Percentiles rank a stretch among this genome's conserved stretches.
These are phyloP conservation scores for Drosophila sproati DNA, from an alignment of 1,140 invertebrate genomes.

Conservation along the genomic window DNA sequence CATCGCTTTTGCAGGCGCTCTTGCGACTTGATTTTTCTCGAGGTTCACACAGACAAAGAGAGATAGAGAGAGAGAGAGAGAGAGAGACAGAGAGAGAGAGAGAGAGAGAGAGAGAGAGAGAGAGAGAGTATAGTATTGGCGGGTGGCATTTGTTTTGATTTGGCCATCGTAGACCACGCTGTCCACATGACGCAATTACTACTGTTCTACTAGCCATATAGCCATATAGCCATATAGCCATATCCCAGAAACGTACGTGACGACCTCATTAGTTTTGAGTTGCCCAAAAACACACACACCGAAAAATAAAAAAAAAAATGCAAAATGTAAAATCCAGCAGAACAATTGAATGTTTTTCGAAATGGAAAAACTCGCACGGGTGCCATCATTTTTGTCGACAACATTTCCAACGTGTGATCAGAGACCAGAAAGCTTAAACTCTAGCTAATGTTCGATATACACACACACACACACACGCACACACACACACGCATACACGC, in stretches of 20 bases:
- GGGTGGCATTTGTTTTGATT: conserved; percentile 1
- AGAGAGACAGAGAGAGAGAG: background rate
- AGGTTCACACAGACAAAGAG: background rate
- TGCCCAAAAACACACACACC: conserved; percentile 40
- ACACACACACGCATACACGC: conserved; percentile 5
- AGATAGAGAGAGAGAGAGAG: background rate
- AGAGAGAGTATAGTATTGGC: too few species aligned
- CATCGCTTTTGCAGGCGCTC: conserved; percentile 16
- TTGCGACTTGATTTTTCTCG: conserved; percentile 21
- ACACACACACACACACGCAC: background rate
- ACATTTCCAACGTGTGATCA: conserved; percentile 11
- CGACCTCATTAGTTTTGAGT: conserved; percentile 74
- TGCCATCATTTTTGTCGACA: conserved; percentile 10
- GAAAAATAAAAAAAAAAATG: conserved; percentile 38
- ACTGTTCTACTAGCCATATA: conserved; percentile 1
- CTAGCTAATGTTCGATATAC: conserved; percentile 12
- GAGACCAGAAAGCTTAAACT: conserved; percentile 40
- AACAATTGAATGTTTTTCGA: conserved; percentile 1
- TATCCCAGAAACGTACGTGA: conserved; percentile 49
- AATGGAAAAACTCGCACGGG: conserved; percentile 14
- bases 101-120: background rate
- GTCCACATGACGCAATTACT: conserved; percentile 52
- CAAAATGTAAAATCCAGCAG: conserved; percentile 6
- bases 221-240: background rate
- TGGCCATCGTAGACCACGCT: background rate